phyloP scores from a whole-genome alignment of 37 sponge, comb jelly and placozoan genomes.

The Aplysina aerophoba region DNA sequence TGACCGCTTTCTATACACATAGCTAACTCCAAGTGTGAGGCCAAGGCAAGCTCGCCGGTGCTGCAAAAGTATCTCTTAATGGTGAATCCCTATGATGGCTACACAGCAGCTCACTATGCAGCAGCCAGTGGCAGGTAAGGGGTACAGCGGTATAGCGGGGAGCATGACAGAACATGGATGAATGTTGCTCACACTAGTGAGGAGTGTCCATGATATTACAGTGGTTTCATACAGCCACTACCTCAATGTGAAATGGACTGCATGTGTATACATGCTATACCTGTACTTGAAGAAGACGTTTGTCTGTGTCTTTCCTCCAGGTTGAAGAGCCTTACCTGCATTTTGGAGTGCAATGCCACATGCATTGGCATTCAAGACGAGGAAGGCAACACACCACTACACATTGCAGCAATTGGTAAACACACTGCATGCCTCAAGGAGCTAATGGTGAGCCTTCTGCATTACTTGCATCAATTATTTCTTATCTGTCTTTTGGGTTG shows the following conservation, averaged over 20 bases:
- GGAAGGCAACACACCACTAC: neutral
- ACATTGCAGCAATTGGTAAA: neutral
- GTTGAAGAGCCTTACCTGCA: neutral
- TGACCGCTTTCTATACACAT: neutral
- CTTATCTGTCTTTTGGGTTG: too few relatives aligned
- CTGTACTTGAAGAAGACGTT: neutral
- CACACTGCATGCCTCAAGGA: neutral
- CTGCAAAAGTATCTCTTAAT: too few relatives aligned
- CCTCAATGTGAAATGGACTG: neutral
- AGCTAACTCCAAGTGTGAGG: neutral
- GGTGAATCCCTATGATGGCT: too few relatives aligned
- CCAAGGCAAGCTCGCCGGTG: too few relatives aligned
- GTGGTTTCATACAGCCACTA: neutral
- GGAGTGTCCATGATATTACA: too few relatives aligned
- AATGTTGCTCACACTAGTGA: too few relatives aligned
- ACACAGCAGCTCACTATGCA: too few relatives aligned
- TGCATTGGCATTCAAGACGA: neutral
- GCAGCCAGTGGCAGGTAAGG: too few relatives aligned
- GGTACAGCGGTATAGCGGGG: too few relatives aligned
- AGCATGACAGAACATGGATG: too few relatives aligned
- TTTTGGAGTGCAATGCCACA: neutral
- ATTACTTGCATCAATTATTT: too few relatives aligned
- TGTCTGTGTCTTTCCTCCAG: neutral
- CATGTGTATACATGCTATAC: neutral
- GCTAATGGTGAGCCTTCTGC: neutral